Conservation (phyloP, 2,888 invertebrate genomes). For the Dendrolimus houi region DNA sequence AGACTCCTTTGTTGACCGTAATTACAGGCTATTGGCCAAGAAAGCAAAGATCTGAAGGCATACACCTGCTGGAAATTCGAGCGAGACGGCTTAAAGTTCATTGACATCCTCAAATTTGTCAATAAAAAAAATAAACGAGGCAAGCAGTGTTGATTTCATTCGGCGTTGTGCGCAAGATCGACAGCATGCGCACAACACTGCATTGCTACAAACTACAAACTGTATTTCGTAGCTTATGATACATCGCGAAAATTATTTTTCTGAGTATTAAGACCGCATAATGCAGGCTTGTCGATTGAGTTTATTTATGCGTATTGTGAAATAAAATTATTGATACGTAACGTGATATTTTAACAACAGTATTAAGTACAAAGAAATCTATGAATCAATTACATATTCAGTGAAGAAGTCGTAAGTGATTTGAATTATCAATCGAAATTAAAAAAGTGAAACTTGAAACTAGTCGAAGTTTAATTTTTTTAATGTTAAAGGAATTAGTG, state of each 20-base stretch:
- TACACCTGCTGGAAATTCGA: background rate
- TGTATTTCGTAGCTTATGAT: conserved; percentile 46
- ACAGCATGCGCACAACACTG: conserved; percentile 69
- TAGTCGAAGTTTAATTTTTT: no score
- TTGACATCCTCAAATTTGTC: conserved; percentile 54
- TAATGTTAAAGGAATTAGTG: no score
- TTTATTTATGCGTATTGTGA: conserved; percentile 11
- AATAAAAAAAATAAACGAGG: conserved; percentile 52
- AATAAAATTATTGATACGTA: conserved; percentile 3
- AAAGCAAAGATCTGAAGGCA: background rate
- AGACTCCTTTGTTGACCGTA: background rate
- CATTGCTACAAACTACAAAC: conserved; percentile 72
- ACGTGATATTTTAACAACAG: background rate
- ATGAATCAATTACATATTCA: conserved; percentile 23
- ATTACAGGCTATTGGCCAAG: conserved; percentile 1
- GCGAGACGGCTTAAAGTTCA: conserved; percentile 34
- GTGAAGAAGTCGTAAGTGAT: conserved; percentile 27
- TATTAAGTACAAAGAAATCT: conserved; percentile 4
- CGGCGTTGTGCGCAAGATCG: conserved; percentile 56
- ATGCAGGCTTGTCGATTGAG: conserved; percentile 30
- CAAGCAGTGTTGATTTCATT: conserved; percentile 23
- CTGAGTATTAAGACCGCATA: conserved; percentile 28
- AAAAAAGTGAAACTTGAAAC: background rate
- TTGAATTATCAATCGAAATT: background rate
- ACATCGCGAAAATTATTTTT: conserved; percentile 39